phyloP scores from a whole-genome alignment of 2,797 vertebrate genomes.

The Scolopax rusticola region DNA sequence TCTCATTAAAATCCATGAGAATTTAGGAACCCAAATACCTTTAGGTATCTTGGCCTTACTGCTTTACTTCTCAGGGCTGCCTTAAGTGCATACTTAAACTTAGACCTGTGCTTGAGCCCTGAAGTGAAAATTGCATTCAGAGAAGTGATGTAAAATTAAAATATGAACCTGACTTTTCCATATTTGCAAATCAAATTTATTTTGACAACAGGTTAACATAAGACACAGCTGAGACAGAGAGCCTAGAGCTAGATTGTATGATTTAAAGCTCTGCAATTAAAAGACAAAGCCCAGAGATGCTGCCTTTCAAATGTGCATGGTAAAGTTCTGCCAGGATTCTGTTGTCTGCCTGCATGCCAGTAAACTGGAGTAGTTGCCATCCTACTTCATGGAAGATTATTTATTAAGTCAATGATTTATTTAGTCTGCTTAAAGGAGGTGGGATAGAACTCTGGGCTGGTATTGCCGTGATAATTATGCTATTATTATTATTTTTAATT shows the following conservation, averaged over 20 bases:
- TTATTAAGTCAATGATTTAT: conserved; percentile 33
- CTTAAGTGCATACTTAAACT: not conserved
- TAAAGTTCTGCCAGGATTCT: not conserved
- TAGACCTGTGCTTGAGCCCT: not conserved
- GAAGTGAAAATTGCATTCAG: not conserved
- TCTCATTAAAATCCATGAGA: not conserved
- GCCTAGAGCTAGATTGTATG: not conserved
- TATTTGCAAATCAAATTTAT: conserved; percentile 7
- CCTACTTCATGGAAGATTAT: not conserved
- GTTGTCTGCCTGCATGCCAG: not conserved
- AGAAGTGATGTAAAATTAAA: not conserved
- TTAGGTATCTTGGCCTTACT: not conserved
- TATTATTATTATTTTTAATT: not conserved
- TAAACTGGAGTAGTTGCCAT: not conserved
- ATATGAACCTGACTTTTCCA: not conserved
- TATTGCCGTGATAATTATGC: not conserved
- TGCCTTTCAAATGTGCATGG: not conserved
- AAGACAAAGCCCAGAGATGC: not conserved
- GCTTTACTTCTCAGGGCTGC: not conserved
- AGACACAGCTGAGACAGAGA: not conserved
- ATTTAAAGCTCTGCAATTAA: conserved; percentile 3
- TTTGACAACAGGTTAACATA: conserved; percentile 28
- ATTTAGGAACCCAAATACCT: not conserved
- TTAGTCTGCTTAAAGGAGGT: not conserved
- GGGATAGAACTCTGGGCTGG: not conserved